Evolutionary conservation across 2,113 vertebrate species (phyloP).

Genomic region (Caloenas nicobarica): DNA sequence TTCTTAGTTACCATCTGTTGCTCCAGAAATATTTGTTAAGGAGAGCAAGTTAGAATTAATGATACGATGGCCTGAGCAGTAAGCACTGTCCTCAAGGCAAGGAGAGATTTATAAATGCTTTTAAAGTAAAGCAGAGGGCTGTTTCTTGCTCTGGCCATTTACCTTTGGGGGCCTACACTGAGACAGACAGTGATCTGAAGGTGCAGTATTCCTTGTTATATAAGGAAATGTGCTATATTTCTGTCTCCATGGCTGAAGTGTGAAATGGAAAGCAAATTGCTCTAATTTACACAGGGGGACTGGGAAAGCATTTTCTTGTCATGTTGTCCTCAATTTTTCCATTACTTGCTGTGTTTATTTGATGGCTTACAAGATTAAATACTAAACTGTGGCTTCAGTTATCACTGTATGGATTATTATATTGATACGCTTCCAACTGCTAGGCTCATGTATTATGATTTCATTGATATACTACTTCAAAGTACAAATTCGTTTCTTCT

Average conservation of each 20-base stretch:
- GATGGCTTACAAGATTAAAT: neutral
- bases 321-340: neutral
- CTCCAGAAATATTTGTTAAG: neutral
- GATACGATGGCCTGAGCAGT: neutral
- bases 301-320: neutral
- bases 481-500: neutral
- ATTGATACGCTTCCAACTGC: neutral
- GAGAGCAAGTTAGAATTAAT: neutral
- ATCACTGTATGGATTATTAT: neutral
- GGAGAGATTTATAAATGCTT: neutral
- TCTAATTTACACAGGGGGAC: neutral
- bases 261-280: neutral
- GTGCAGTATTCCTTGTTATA: neutral
- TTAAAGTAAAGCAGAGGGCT: neutral
- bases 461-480: neutral
- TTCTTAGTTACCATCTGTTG: neutral
- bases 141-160: neutral
- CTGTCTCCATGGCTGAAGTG: neutral
- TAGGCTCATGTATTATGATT: neutral
- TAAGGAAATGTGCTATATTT: neutral
- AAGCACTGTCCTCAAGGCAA: neutral
- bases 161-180: neutral
- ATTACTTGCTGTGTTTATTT: neutral
- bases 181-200: neutral
- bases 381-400: neutral